These are phyloP conservation scores for Pseudococcus longispinus DNA, from an alignment of 2,888 invertebrate species.

Conservation along the genomic window DNA sequence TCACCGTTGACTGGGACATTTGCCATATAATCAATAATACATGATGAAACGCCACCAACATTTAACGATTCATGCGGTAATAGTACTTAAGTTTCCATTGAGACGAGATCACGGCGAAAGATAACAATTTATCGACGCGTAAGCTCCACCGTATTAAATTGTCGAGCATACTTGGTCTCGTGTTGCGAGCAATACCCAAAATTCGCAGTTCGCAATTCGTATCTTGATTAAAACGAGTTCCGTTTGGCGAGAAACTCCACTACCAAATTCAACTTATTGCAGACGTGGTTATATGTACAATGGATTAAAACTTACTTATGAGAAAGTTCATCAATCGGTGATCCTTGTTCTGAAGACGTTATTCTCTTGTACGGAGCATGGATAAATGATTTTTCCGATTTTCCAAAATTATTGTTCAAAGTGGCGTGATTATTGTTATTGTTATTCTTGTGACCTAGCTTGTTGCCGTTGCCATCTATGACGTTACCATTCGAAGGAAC, in stretches of 20 bases:
- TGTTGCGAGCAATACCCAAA: not conserved
- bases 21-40: conserved; percentile 45
- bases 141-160: not conserved
- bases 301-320: conserved; percentile 28
- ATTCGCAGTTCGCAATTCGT: not conserved
- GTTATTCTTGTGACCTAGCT: conserved; percentile 58
- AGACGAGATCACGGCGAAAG: conserved; percentile 28
- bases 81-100: conserved; percentile 42
- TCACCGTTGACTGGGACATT: conserved; percentile 32
- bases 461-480: conserved; percentile 59
- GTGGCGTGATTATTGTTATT: conserved; percentile 44
- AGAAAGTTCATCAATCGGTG: conserved; percentile 47
- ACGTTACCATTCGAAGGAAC: conserved; percentile 46
- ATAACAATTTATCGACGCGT: conserved; percentile 42
- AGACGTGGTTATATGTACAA: not conserved
- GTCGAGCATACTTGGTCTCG: not conserved
- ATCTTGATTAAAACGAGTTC: not conserved
- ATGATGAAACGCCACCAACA: conserved; percentile 33
- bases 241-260: not conserved
- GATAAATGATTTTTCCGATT: conserved; percentile 48
- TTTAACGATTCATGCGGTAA: conserved; percentile 39
- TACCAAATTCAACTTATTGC: not conserved
- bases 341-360: conserved; percentile 46
- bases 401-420: conserved; percentile 50
- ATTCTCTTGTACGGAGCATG: conserved; percentile 45